These are phyloP conservation scores for Gallinago solitaria DNA, from an alignment of 2,797 vertebrate genomes.

Conservation along the genomic window DNA sequence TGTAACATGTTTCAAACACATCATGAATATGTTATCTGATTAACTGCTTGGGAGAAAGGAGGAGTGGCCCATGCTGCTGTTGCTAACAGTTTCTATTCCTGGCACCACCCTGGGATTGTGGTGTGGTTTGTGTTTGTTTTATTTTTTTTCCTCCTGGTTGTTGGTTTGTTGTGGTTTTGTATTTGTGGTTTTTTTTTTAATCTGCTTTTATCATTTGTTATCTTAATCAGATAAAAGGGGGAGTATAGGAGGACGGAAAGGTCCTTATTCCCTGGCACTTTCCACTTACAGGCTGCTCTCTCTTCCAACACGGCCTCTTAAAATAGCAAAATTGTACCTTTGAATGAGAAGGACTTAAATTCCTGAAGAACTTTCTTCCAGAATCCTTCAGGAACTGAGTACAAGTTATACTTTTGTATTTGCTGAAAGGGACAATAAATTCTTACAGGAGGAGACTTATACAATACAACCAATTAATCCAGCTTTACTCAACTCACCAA, in stretches of 20 bases:
- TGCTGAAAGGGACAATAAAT: background rate
- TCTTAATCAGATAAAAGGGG: background rate
- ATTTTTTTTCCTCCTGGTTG: too few species aligned
- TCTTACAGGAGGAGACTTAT: background rate
- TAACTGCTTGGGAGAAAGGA: background rate
- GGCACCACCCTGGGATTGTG: background rate
- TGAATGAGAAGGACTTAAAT: background rate
- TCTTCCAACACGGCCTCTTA: background rate
- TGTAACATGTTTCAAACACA: background rate
- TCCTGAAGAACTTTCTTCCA: background rate
- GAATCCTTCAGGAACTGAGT: background rate
- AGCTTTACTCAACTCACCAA: background rate
- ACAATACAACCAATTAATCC: background rate
- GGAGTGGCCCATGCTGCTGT: background rate
- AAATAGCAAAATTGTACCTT: background rate
- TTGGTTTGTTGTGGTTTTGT: too few species aligned
- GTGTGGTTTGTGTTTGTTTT: background rate
- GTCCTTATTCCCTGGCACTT: background rate
- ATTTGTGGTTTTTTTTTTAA: background rate
- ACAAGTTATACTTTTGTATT: background rate
- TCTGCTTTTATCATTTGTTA: background rate
- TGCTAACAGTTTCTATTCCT: background rate
- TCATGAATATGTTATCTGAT: background rate
- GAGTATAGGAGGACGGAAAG: background rate
- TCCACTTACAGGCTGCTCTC: background rate